Base-by-base conservation (phyloP, 2,797 vertebrate species). In the Yasuhikotakia modesta region DNA sequence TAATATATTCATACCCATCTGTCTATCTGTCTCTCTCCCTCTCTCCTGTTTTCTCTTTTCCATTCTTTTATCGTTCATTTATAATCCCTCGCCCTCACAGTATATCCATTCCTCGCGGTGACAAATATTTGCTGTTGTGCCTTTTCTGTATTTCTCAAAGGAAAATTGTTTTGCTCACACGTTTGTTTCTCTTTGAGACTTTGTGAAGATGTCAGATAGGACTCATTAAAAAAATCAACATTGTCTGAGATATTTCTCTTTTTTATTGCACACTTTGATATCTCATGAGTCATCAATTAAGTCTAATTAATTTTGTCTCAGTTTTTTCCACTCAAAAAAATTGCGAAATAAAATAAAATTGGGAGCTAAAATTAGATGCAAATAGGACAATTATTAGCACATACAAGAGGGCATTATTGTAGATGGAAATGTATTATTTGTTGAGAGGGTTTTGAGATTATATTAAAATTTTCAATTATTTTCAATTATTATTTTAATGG, bases 1-100 rank as follows among this genome's bases (percentile, higher is more conserved):
- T 90, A 92, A 94, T 93, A 87, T 92, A 91, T 94, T 91, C 91
- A 90, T 84, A 84, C 84, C 88, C 90, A 90, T 91, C 89, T 93
- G 91, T 89, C 85, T 86, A 61, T 85, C 84, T 82, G 57, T 50
- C 63, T 71, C 65, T 27, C 50, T 64, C 55, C 35, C 74, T 69
- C 68, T 53, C 19, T 64, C 45, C 65, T 14, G 61, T 16, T 55
- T 43, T 73, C 39, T 43, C 80, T 82, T 30, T 43, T 78, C 60
- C 57, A 78, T 63, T 60, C 39, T 71, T 81, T 12, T 82, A 73
- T 82, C 81, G n/a, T 43, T 85, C 60, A 80, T 78, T 80, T 74
- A 84, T 81, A 86, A 86, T 89, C 81, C 84, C 63, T 79, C 84
- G 76, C 60, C 61, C 57, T 73, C 80, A 43, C 39, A 61, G 72